These are phyloP conservation scores for Ceratina japonica DNA, from an alignment of 1,140 invertebrate genomes.

Conservation along the genomic window DNA sequence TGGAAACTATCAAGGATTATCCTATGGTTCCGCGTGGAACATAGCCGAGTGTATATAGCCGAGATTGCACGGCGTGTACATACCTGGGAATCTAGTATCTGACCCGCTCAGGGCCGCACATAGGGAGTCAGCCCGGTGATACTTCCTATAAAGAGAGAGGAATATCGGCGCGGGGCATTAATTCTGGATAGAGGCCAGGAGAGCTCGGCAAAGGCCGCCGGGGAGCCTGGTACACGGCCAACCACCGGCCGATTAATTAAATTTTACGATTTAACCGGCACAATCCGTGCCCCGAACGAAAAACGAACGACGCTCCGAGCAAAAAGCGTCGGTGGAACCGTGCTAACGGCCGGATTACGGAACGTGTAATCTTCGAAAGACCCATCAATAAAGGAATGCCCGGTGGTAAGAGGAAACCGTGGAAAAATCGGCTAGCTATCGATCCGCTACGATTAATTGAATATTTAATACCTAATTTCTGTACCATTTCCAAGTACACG, in stretches of 20 bases:
- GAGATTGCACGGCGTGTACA: not conserved
- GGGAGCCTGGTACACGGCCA: slow-evolving; percentile 23
- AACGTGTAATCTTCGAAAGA: not conserved
- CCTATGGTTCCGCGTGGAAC: slow-evolving; percentile 9
- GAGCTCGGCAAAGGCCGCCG: slow-evolving; percentile 23
- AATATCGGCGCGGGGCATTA: slow-evolving; percentile 46
- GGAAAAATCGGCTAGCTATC: not conserved
- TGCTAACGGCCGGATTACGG: not conserved
- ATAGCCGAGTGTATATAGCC: not conserved
- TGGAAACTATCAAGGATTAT: slow-evolving; percentile 8
- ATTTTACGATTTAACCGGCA: slow-evolving; percentile 57
- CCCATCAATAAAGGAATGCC: too few relatives aligned
- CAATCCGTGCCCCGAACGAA: slow-evolving; percentile 13
- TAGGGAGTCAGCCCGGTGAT: slow-evolving; percentile 21
- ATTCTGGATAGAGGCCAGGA: slow-evolving; percentile 53
- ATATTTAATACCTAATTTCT: too few relatives aligned
- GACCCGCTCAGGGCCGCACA: slow-evolving; percentile 12
- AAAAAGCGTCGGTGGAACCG: slow-evolving; percentile 5
- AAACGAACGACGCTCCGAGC: slow-evolving; percentile 24
- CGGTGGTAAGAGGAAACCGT: too few relatives aligned
- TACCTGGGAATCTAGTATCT: too few relatives aligned
- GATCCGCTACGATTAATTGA: not conserved
- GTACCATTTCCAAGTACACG: too few relatives aligned
- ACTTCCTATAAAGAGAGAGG: slow-evolving; percentile 40
- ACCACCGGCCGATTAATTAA: slow-evolving; percentile 57